Conservation (phyloP, 1,140 invertebrate genomes). For the Gryon sp. region DNA sequence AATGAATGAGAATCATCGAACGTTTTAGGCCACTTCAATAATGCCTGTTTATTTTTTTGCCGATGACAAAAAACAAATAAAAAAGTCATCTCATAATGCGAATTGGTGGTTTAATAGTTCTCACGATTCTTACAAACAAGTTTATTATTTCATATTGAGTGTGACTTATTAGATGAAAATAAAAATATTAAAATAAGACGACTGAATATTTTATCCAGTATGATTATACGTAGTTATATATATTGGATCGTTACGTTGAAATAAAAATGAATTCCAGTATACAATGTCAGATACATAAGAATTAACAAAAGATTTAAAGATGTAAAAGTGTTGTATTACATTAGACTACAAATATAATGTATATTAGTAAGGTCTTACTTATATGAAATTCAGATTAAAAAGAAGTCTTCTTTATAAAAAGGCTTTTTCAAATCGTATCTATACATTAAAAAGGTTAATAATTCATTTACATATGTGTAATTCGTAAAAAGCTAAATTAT, state of each 20-base stretch:
- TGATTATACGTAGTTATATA: too few relatives aligned
- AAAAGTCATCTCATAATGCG: neutral
- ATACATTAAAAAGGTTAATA: neutral
- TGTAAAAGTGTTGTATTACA: slow-evolving; percentile 6
- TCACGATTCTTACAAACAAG: slow-evolving; percentile 1
- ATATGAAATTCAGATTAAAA: slow-evolving; percentile 18
- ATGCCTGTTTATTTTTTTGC: slow-evolving; percentile 42
- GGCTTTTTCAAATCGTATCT: slow-evolving; percentile 1
- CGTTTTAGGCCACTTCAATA: slow-evolving; percentile 55
- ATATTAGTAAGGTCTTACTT: slow-evolving; percentile 13
- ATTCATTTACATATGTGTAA: slow-evolving; percentile 16
- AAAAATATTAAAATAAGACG: too few relatives aligned
- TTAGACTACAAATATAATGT: slow-evolving; percentile 4
- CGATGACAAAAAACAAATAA: slow-evolving; percentile 8
- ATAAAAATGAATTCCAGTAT: too few relatives aligned
- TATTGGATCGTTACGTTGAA: too few relatives aligned
- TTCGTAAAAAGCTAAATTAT: slow-evolving; percentile 2
- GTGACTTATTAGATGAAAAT: neutral
- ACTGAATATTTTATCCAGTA: too few relatives aligned
- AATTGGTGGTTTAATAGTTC: neutral
- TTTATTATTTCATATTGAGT: neutral
- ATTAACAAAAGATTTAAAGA: neutral
- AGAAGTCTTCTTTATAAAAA: neutral
- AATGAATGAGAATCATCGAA: slow-evolving; percentile 61
- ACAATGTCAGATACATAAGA: too few relatives aligned